Evolutionary conservation across 2,113 vertebrate species (phyloP).

Genomic region (Pristiophorus japonicus): DNA sequence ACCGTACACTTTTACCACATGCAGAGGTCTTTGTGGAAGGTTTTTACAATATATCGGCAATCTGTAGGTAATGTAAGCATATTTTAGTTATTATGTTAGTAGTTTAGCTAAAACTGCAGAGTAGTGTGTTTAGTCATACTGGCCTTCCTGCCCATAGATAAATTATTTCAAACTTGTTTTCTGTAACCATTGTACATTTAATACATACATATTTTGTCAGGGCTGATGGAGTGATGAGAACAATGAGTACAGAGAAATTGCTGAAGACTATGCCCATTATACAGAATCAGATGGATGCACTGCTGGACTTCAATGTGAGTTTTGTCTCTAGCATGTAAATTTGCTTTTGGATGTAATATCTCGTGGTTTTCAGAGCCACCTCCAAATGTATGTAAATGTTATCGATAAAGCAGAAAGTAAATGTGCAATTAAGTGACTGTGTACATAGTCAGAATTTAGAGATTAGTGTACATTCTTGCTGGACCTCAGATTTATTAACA

Average conservation of each 20-base stretch:
- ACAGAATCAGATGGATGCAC: constrained; percentile 84
- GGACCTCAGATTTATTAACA: not conserved
- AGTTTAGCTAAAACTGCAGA: not conserved
- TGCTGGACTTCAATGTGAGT: constrained; percentile 92
- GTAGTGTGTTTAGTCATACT: not conserved
- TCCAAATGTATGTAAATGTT: not conserved
- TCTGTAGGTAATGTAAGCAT: not conserved
- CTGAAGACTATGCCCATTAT: constrained; percentile 88
- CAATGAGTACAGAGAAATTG: constrained; percentile 95
- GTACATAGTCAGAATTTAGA: not conserved
- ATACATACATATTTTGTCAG: constrained; percentile 49
- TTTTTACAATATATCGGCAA: not conserved
- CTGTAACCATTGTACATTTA: constrained; percentile 9
- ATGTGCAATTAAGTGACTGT: not conserved
- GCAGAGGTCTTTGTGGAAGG: not conserved
- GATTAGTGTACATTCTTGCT: not conserved
- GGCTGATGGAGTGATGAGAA: constrained; percentile 94
- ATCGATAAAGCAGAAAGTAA: not conserved
- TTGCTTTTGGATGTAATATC: not conserved
- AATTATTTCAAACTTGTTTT: not conserved
- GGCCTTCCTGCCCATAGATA: not conserved
- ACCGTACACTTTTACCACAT: not conserved
- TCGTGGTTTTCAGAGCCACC: not conserved
- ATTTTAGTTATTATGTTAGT: not conserved
- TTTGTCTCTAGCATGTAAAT: not conserved